Evolutionary conservation across 2,797 vertebrate species (phyloP), one percentile per base, ranked within the genome.

Genomic region (Sphaeramia orbicularis): DNA sequence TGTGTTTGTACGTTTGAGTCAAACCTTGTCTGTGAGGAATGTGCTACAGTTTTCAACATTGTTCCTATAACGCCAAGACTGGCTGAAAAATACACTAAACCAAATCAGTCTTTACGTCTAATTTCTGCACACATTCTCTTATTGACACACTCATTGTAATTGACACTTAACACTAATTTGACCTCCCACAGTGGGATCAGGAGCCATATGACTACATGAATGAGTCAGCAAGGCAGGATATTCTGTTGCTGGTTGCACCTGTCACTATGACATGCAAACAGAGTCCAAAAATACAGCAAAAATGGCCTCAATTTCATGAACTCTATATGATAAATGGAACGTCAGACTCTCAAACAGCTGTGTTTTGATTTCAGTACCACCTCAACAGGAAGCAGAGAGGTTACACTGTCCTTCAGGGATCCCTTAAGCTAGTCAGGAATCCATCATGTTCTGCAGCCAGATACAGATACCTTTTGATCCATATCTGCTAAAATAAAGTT

Each of bases 241-340:
- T 35, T 35, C 9, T 8, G 32, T 54, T 80, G 75, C 57, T 32
- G 12, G 74, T 71, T 66, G 49, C 87, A 71, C 84, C 84, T 86
- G 86, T 80, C 75, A 64, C 70, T 41, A 52, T 30, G 18, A 56
- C 56, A 57, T 36, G 63, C 42, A 52, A 50, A 59, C 38, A 55
- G 30, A n/a, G 14, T 8, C 5, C 24, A 56, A 59, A 65, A 36
- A 59, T n/a, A 49, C 27, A 59, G 37, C 43, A 15, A 13, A n/a
- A 15, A 15, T 50, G 37, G 30, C 47, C 47, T 60, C 48, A 61
- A 57, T 68, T 16, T 15, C 19, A 27, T 3, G 24, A 27, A 27
- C 24, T 27, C 52, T 48, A 37, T 10, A 47, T 4, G 38, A 13
- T 10, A 30, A 16, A 12, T 8, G 15, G 16, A 6, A 48, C 32